Conservation (phyloP, 2,797 vertebrate species). For the Hyperoplus immaculatus region DNA sequence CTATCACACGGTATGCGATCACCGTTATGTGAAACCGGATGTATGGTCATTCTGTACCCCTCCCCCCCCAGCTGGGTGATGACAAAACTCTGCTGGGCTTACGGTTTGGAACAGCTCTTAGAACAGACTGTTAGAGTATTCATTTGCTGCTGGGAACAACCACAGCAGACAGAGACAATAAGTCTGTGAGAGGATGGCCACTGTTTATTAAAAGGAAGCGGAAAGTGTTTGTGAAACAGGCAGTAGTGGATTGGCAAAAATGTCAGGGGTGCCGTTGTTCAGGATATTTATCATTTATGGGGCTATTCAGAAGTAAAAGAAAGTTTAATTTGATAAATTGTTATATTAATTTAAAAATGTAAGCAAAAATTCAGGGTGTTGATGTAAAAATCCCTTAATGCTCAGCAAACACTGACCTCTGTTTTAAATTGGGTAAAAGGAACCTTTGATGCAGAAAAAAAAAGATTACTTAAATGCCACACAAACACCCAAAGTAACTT, state of each 20-base stretch:
- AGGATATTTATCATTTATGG: background rate
- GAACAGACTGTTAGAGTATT: slow-evolving; percentile 26
- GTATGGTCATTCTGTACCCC: slow-evolving; percentile 5
- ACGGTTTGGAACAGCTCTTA: slow-evolving; percentile 16
- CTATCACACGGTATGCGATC: slow-evolving; percentile 93
- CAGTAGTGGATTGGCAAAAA: background rate
- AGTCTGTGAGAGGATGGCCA: background rate
- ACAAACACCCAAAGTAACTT: slow-evolving; percentile 4
- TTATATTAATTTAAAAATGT: slow-evolving; percentile 13
- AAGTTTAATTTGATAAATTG: slow-evolving; percentile 7
- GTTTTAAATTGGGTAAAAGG: slow-evolving; percentile 26
- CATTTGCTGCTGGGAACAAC: slow-evolving; percentile 48
- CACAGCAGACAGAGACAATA: slow-evolving; percentile 18
- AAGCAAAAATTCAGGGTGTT: slow-evolving; percentile 1
- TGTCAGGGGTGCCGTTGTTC: background rate
- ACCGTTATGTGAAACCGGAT: slow-evolving; percentile 58
- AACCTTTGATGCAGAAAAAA: slow-evolving; percentile 13
- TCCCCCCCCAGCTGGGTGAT: slow-evolving; percentile 19
- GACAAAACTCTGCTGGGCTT: slow-evolving; percentile 54
- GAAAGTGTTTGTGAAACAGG: background rate
- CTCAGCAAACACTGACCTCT: slow-evolving; percentile 15
- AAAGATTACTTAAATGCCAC: slow-evolving; percentile 11
- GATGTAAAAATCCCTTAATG: slow-evolving; percentile 1
- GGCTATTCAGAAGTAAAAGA: background rate
- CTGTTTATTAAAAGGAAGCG: slow-evolving; percentile 3